Evolutionary conservation across 2,113 vertebrate genomes (phyloP), one percentile per base, ranked within the genome.

Genomic region (Azemiops feae): DNA sequence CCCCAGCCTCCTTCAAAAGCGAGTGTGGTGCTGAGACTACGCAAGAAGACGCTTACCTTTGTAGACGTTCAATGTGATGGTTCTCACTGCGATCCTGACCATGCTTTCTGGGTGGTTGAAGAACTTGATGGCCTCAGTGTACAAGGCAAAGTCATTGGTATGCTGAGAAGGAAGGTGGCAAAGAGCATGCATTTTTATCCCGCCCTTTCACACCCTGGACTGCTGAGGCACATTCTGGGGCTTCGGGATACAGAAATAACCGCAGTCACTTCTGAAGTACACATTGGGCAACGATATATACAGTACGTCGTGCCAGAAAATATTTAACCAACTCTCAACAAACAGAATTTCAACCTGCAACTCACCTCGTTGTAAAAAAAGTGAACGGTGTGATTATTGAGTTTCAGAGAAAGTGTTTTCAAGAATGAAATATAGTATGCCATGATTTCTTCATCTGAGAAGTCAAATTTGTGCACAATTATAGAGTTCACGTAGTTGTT

Each of bases 31-130:
- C 64, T 22, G 18, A 43, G 43, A 9, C 6, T 14, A 11, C 60
- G 23, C 23, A 5, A 74, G 45, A 43, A 93, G 93, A 87, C 96
- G 95, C 98, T 97, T 98, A 99, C 99, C 99, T 99, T 99, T 99
- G 96, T 99, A 99, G 95, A 99, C 99, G 58, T 99, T 99, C 96
- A 99, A 98, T 23, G 99, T 99, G 98, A 99, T 99, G 94, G 99
- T 99, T 95, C 99, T 98, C 95, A 99, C 99, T 85, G 99, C 99
- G 95, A 99, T 99, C 96, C 99, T 98, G 96, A 99, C 99, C 99
- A 99, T 99, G 98, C 99, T 99, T 96, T 99, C 99, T 3, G 99
- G 98, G 96, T 99, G 99, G 97, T 99, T 99, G 98, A 99, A 99
- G 98, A 99, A 99, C 95, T 99, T 99, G 97, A 99, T 99, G 97